Base-by-base conservation (phyloP, 2,113 vertebrate genomes). In the Perca flavescens region DNA sequence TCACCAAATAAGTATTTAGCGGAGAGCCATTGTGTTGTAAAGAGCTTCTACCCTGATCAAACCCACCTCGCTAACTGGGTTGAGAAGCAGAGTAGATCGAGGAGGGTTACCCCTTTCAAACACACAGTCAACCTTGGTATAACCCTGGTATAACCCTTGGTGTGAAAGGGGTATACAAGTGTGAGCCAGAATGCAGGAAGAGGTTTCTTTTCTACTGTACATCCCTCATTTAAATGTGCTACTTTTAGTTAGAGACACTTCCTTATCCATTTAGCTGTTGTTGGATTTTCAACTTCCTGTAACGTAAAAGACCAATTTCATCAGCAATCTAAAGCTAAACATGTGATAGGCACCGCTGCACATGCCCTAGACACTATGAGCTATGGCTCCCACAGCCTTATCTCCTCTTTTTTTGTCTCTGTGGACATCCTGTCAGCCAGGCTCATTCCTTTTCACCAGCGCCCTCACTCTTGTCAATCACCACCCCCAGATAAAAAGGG, bases 351-450 rank as follows among this genome's bases (percentile, higher is more conserved):
- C 57, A 50, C 52, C 17, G 49, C 74, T 58, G 43, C 28, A 72
- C 10, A 36, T 25, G 36, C 25, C 31, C 19, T 4, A 4, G n/a
- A 58, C 75, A 56, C 17, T 50, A 68, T 40, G 77, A 86, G 83
- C 74, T 63, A 68, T 52, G 69, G 17, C 43, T 77, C 72, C 77
- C 74, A 74, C 46, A 73, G 25, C 46, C 66, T 34, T 61, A 73
- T 87, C 57, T 84, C 47, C 54, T 72, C 66, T 43, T 71, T 71
- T 14, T 62, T 74, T 80, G 67, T 78, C 74, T 67, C 56, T 49
- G 67, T 73, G 73, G 67, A 74, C 62, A 63, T 58, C 17, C 73
- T 64, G 67, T 61, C 72, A 61, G 15, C 62, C 40, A 62, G 49
- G 43, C 40, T 56, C 36, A 56, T 12, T 25, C 21, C 43, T n/a